Evolutionary conservation across 2,888 invertebrate species (phyloP), one percentile per base, ranked within the genome.

Genomic region (Cantharis flavilabris): DNA sequence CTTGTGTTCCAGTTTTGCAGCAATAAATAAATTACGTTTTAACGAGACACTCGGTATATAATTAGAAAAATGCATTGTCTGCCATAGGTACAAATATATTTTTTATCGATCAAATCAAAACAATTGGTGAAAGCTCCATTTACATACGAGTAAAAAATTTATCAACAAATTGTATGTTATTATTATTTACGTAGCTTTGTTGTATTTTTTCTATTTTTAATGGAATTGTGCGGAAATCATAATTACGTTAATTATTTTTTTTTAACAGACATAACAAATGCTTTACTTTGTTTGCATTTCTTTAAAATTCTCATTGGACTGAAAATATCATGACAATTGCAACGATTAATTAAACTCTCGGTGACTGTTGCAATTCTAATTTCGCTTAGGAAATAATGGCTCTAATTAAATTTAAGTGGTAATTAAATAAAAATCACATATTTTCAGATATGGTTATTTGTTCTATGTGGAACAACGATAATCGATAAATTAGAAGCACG

Each of bases 401-500:
- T 49, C 7, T n/a, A 49, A 49, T 49, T 49, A 49, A 49, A 49
- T 49, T n/a, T 49, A 49, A 49, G 49, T 49, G 49, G 7, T 5
- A n/a, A 49, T n/a, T 49, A n/a, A 49, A 33, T 33, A 13, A n/a
- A 49, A 20, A 49, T n/a, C n/a, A n/a, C 7, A 49, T 71, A n/a
- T 79, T 76, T 84, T 10, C 79, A 84, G 84, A 79, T 81, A 83
- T 79, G 87, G 78, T 79, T 84, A 64, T 83, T 87, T 77, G 82
- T 87, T 16, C 14, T 85, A 28, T 78, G 82, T 78, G 85, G 83
- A 83, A 81, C 82, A 23, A 76, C 83, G 65, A 75, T 86, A 64
- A 67, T 85, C 70, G 80, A 80, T 69, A 75, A 81, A 49, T 82
- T 86, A 75, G 88, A 89, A 82, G 88, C 89, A 9, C 88, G 91